Conservation (phyloP, 2,888 invertebrate species). For the Eupeodes latifasciatus region DNA sequence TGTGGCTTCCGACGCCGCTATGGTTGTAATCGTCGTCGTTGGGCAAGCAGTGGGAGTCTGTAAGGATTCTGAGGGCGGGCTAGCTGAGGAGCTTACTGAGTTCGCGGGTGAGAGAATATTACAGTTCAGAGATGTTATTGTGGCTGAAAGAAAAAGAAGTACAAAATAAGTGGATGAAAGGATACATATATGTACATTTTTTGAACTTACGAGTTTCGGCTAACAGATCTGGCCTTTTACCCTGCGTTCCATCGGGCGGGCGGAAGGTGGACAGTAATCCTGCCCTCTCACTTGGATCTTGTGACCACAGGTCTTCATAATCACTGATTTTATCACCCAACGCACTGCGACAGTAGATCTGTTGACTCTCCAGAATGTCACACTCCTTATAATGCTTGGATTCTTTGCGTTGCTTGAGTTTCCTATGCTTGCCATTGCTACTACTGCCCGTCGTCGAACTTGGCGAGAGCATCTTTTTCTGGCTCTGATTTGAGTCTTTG, state of each 20-base stretch:
- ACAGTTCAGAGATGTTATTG: constrained; percentile 86
- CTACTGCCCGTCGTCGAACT: constrained; percentile 79
- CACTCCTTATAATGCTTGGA: constrained; percentile 92
- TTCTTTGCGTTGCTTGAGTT: constrained; percentile 85
- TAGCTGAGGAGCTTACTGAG: constrained; percentile 79
- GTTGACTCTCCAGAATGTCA: constrained; percentile 92
- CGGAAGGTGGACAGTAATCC: constrained; percentile 84
- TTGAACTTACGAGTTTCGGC: constrained; percentile 86
- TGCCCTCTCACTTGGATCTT: constrained; percentile 86
- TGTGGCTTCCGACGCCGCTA: constrained; percentile 44
- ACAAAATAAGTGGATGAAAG: neutral
- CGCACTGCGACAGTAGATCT: constrained; percentile 93
- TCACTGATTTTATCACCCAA: constrained; percentile 96
- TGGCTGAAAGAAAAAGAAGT: constrained; percentile 82
- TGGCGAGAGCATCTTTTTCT: constrained; percentile 84
- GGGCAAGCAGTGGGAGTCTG: constrained; percentile 67
- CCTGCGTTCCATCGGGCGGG: constrained; percentile 81
- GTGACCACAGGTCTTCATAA: constrained; percentile 97
- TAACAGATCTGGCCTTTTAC: constrained; percentile 86
- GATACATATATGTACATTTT: neutral
- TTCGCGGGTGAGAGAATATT: constrained; percentile 84
- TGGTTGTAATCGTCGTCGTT: constrained; percentile 49
- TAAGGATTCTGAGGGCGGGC: constrained; percentile 76
- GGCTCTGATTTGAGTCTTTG: constrained; percentile 85
- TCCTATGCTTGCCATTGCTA: constrained; percentile 85